Base-by-base conservation (phyloP, 1,140 invertebrate species). In the Drosophila nigrodunni region DNA sequence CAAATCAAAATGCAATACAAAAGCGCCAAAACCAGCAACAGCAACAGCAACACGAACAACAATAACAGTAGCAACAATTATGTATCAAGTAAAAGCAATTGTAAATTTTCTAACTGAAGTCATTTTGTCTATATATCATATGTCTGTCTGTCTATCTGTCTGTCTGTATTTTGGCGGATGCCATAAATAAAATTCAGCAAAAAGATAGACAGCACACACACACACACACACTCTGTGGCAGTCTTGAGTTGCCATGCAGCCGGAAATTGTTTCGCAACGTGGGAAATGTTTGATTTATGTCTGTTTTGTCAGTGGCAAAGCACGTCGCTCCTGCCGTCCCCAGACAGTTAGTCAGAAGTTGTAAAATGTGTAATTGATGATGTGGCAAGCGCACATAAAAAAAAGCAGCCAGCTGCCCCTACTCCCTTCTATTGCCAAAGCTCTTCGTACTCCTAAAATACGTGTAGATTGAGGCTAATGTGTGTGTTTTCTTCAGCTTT, bases 311-410 rank as follows among this genome's bases (percentile, higher is more conserved):
- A 85, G 80, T 80, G 80, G 78, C 81, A 73, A 67, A 80, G 59
- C 73, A 74, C 64, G 62, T 62, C 58, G 44, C 54, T 39, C 7
- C 7, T 13, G 10, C 43, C 43, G n/a, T 6, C 25, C 5, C 18
- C 18, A 58, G 61, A 67, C 65, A 74, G 57, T 57, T 57, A 66
- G 73, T 73, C 68, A 80, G 73, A 74, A 88, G 83, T 88, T 88
- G 83, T 88, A 88, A 88, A 88, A 88, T 88, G 83, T 88, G 83
- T 88, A 88, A 88, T 88, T 88, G 83, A 88, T 88, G 83, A 88
- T 88, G 83, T 88, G 85, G 83, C 85, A 88, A 79, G 68, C 62
- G 61, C 80, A 83, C 85, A 89, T 83, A 77, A 82, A 87, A 76
- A 77, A 46, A 67, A 62, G 47, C 50, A 21, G 5, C n/a, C 62